Conservation (phyloP, 2,888 invertebrate species). For the Lasioglossum pauxillum region DNA sequence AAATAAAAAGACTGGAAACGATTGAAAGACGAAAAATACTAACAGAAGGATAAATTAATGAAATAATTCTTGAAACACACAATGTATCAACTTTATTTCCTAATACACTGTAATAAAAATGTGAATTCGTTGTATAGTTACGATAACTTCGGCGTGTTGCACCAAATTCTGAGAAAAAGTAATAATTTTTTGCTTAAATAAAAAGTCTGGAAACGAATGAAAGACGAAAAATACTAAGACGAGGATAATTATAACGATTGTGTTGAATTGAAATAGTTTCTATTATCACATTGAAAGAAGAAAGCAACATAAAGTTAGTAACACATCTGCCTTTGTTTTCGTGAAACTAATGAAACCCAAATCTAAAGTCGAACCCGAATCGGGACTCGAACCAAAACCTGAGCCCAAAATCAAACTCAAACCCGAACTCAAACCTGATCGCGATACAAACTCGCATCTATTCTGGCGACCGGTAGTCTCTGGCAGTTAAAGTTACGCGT, state of each 20-base stretch:
- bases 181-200: too few species aligned
- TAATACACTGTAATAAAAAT: neutral
- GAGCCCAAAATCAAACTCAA: neutral
- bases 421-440: slow-evolving; percentile 39
- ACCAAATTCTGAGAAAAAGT: too few species aligned
- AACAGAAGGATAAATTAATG: neutral
- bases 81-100: neutral
- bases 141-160: neutral
- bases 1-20: too few species aligned
- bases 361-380: neutral
- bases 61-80: neutral
- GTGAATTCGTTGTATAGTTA: neutral
- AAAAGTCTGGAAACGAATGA: too few species aligned
- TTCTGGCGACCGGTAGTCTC: slow-evolving; percentile 47
- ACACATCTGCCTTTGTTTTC: neutral
- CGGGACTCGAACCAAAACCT: neutral
- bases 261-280: neutral
- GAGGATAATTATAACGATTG: too few species aligned
- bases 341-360: neutral
- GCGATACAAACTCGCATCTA: slow-evolving; percentile 61
- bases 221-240: too few species aligned
- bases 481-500: slow-evolving; percentile 70
- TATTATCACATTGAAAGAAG: neutral
- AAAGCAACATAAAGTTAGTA: neutral
- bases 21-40: too few species aligned